These are phyloP conservation scores for Eutrigla gurnardus DNA, from an alignment of 2,797 vertebrate species.

Conservation along the genomic window DNA sequence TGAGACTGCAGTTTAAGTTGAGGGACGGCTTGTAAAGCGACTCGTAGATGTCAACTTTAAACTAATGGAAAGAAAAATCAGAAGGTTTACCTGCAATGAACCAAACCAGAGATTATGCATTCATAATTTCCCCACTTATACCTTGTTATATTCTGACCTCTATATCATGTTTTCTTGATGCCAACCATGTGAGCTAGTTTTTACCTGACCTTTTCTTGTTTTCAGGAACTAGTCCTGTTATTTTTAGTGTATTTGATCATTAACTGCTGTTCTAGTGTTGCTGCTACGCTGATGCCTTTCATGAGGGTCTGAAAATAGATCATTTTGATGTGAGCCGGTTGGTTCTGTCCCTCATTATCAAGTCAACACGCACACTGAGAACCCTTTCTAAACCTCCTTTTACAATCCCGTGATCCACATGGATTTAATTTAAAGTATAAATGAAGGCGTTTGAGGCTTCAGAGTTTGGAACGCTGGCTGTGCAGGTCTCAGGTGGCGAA, in stretches of 20 bases:
- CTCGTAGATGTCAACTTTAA: no score
- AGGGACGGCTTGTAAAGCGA: no score
- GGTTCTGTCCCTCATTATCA: background rate
- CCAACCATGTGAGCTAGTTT: no score
- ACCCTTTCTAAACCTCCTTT: background rate
- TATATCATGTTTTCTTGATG: background rate
- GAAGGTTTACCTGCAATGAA: no score
- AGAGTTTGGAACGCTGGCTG: conserved; percentile 6
- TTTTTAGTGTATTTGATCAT: background rate
- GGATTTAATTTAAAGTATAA: background rate
- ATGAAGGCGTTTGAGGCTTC: background rate
- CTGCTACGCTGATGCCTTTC: background rate
- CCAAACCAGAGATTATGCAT: no score
- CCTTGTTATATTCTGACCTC: no score
- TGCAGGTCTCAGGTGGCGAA: conserved; percentile 38
- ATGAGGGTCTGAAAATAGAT: background rate
- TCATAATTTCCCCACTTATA: no score
- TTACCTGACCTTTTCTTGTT: background rate
- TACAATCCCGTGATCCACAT: background rate
- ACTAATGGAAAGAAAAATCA: no score
- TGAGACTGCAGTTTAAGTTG: no score
- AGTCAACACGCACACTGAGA: no score
- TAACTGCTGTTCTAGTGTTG: background rate
- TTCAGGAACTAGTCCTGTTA: background rate
- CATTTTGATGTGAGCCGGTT: background rate